Base-by-base conservation (phyloP, 2,888 invertebrate genomes). In the Cataglyphis altisquamis region DNA sequence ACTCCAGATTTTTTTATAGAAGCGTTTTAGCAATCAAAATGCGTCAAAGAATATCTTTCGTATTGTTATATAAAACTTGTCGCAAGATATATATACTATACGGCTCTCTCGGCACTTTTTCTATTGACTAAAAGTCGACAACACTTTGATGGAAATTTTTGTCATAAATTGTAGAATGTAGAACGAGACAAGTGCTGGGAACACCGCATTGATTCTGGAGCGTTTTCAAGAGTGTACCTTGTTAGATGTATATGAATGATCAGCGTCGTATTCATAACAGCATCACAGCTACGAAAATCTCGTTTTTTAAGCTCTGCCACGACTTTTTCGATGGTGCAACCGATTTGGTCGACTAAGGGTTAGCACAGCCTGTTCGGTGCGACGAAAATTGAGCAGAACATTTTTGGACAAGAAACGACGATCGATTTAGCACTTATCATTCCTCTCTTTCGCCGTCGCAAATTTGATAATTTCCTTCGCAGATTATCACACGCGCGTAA, bases 381-480 rank as follows among this genome's bases (percentile, higher is more conserved):
- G 88, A 91, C 88, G 88, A 91, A 89, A 91, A 86, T 92, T 91
- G 90, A 91, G 91, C 91, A 91, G 87, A 92, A 90, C 88, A 86
- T 87, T 66, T 86, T 86, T 87, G 87, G 89, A 89, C 88, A 90
- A 90, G 89, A 88, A 87, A 88, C 82, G 84, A 82, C 86, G 78
- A 80, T 86, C 82, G 83, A 87, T 82, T 91, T 85, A 78, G 84
- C 73, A 83, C 52, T 52, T 84, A 82, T 83, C 55, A 32, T 64
- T 18, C 57, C 45, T 70, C 45, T 80, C 4, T 70, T 60, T 80
- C 4, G 15, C 12, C 18, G 9, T 52, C 18, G 36, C 29, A 9
- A n/a, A 63, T 72, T n/a, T 63, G 77, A 66, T 66, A 75, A 52
- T 52, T 63, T 9, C 60, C 45, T 48, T 52, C 18, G 48, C 29